Conservation (phyloP, 2,797 vertebrate genomes). For the Darevskia mixta region DNA sequence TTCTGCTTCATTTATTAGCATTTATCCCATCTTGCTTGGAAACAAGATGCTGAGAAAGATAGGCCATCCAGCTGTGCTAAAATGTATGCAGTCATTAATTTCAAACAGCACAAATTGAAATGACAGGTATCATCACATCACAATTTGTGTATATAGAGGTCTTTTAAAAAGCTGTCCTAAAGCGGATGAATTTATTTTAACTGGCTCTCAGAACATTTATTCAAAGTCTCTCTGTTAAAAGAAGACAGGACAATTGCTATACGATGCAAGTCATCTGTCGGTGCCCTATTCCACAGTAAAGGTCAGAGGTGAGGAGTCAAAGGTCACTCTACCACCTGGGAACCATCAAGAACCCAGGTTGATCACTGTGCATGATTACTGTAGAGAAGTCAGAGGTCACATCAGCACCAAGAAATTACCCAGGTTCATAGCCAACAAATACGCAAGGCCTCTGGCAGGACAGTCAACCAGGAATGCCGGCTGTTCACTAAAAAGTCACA, state of each 20-base stretch:
- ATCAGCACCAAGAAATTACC: not conserved
- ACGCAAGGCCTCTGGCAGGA: not conserved
- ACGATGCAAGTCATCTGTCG: not conserved
- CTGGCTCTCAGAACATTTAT: not conserved
- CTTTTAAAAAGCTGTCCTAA: not conserved
- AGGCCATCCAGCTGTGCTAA: not conserved
- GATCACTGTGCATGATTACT: not conserved
- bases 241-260: not conserved
- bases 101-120: not conserved
- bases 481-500: not conserved
- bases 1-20: not conserved
- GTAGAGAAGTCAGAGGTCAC: not conserved
- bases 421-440: not conserved
- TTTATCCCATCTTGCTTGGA: not conserved
- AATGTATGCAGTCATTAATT: not conserved
- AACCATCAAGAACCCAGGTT: not conserved
- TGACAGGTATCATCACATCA: not conserved
- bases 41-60: not conserved
- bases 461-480: not conserved
- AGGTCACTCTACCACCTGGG: not conserved
- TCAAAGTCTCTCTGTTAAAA: conserved; percentile 2
- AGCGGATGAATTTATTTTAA: not conserved
- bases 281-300: not conserved
- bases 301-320: not conserved
- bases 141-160: not conserved